Evolutionary conservation across 1,140 invertebrate genomes (phyloP).

Genomic region (Drosophila mauritiana): DNA sequence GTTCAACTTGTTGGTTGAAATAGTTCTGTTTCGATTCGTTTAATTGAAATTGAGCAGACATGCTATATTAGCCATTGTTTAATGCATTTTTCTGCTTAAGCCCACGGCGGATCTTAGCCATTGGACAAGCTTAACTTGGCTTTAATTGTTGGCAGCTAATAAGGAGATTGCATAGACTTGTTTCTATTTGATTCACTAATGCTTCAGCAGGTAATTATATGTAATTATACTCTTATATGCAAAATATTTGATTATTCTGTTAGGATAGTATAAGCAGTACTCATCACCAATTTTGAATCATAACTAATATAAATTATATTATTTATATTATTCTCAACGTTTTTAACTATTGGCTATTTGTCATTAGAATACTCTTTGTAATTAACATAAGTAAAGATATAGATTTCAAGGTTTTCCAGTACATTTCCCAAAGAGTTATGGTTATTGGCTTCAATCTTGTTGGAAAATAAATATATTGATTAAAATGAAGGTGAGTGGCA

Average conservation of each 20-base stretch:
- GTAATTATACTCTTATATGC: neutral
- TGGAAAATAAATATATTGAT: neutral
- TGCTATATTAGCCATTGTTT: neutral
- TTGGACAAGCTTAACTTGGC: neutral
- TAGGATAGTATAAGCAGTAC: neutral
- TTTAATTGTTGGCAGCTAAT: constrained; percentile 12
- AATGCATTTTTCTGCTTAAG: constrained; percentile 8
- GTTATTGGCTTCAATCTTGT: neutral
- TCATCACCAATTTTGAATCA: neutral
- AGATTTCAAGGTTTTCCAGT: neutral
- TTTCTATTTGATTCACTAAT: neutral
- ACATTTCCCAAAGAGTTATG: neutral
- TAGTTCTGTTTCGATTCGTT: constrained; percentile 14
- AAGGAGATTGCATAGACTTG: neutral
- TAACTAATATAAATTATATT: too few species aligned
- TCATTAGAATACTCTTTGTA: too few species aligned
- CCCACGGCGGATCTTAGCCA: neutral
- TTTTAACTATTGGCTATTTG: too few species aligned
- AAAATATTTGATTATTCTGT: neutral
- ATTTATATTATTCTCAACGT: too few species aligned
- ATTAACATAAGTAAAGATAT: too few species aligned
- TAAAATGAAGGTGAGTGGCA: neutral
- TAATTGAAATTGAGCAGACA: constrained; percentile 26
- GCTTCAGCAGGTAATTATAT: too few species aligned
- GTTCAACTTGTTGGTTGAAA: constrained; percentile 52